Evolutionary conservation across 2,888 invertebrate genomes (phyloP).

Genomic region (Lithophane semibrunnea): DNA sequence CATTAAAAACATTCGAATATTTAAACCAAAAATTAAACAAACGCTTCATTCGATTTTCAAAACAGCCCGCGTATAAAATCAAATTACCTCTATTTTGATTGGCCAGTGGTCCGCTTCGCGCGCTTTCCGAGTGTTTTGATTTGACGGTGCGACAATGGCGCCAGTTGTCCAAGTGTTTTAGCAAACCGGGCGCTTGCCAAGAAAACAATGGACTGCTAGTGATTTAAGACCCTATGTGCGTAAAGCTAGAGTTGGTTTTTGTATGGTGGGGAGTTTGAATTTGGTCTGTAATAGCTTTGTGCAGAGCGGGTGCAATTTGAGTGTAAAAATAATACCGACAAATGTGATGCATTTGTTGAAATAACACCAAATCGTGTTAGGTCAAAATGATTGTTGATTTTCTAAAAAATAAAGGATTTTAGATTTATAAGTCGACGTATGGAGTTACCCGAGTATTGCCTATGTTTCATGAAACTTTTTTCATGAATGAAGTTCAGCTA

Average conservation of each 20-base stretch:
- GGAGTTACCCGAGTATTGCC: background rate
- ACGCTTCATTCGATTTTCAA: slow-evolving; percentile 75
- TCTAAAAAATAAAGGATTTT: slow-evolving; percentile 42
- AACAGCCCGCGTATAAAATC: slow-evolving; percentile 82
- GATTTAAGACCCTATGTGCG: slow-evolving; percentile 45
- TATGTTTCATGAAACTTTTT: background rate
- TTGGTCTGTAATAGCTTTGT: slow-evolving; percentile 62
- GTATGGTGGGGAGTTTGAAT: slow-evolving; percentile 36
- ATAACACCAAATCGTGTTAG: slow-evolving; percentile 80
- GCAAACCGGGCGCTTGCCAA: slow-evolving; percentile 74
- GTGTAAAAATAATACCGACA: slow-evolving; percentile 83
- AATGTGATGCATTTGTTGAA: slow-evolving; percentile 85
- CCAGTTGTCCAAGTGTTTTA: slow-evolving; percentile 87
- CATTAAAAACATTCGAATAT: slow-evolving; percentile 43
- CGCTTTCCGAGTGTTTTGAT: slow-evolving; percentile 85
- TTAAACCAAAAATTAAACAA: slow-evolving; percentile 60
- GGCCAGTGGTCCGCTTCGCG: slow-evolving; percentile 80
- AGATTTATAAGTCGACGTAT: too few relatives aligned
- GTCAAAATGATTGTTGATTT: slow-evolving; percentile 59
- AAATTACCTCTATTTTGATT: slow-evolving; percentile 87
- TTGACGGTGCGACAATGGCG: slow-evolving; percentile 82
- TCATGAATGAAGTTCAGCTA: background rate
- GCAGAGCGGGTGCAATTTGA: slow-evolving; percentile 81
- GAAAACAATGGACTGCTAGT: slow-evolving; percentile 49
- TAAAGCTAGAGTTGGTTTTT: slow-evolving; percentile 58